Base-by-base conservation (phyloP, 92 coral and sea anemone genomes). In the Phenganax subtilis region DNA sequence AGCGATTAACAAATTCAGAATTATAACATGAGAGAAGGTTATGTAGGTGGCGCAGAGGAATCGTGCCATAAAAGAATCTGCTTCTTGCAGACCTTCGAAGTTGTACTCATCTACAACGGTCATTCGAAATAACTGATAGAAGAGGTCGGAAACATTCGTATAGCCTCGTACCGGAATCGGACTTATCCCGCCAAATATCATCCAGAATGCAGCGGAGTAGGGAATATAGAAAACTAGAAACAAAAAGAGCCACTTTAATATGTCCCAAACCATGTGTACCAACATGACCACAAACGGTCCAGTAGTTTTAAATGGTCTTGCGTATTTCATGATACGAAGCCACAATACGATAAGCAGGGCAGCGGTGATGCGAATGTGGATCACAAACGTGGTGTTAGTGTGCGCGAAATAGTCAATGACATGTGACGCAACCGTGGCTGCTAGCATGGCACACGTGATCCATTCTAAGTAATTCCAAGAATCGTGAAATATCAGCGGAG, bases 191-290 rank as follows among this genome's bases (percentile, higher is more conserved):
- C 96, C 90, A 66, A 94, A 94, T 51, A 94, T 88, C 98, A 94
- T 94, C 98, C 98, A 94, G 84, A 94, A 94, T 59, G 98, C 93
- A 53, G 96, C 98, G 62, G 98, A 92, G 80, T 94, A 94, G 10
- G 98, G 97, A 68, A 94, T 90, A 86, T 94, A 94, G 67, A 94
- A 87, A 30, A 88, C 88, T 11, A 92, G 76, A 57, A 88, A 94
- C n/a, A 94, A 88, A 66, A 92, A 92, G 3, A 80, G 88, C 85
- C 92, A 94, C 77, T 92, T 94, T 11, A 94, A 86, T 47, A 91
- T 88, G 84, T 94, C 98, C 51, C 85, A 84, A 71, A 92, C 82
- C 83, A 94, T 82, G 78, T 94, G 97, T 31, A 91, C 90, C 29
- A 93, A 83, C 98, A 94, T 94, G 59, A 92, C 97, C 68, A 94